These are phyloP conservation scores for Slavum lentiscoides DNA, from an alignment of 2,888 invertebrate species.

Conservation along the genomic window DNA sequence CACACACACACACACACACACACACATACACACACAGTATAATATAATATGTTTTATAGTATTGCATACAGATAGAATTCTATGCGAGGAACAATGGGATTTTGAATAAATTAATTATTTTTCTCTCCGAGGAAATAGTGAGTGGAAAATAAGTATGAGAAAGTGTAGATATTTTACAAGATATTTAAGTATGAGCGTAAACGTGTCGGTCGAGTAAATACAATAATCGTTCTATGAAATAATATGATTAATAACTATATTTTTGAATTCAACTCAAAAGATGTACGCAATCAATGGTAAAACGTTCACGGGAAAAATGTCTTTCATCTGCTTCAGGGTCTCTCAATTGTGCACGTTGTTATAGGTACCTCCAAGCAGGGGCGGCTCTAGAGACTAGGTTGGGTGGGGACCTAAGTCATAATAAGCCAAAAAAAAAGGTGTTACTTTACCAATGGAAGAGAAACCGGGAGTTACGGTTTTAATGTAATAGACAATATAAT, in stretches of 20 bases:
- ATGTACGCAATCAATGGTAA: too few relatives aligned
- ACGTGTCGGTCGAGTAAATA: neutral
- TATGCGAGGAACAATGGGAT: neutral
- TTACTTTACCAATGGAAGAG: too few relatives aligned
- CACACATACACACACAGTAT: neutral
- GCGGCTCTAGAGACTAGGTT: too few relatives aligned
- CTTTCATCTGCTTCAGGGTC: too few relatives aligned
- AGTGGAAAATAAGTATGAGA: neutral
- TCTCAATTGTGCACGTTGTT: too few relatives aligned
- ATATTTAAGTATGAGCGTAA: neutral
- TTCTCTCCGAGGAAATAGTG: neutral
- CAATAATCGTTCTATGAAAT: neutral
- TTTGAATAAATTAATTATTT: slow-evolving; percentile 4
- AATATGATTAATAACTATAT: neutral
- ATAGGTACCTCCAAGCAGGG: too few relatives aligned
- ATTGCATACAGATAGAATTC: neutral
- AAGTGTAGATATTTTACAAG: neutral
- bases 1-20: neutral
- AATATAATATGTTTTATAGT: neutral
- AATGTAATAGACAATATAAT: too few relatives aligned
- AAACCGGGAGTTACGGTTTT: too few relatives aligned
- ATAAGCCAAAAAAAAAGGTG: too few relatives aligned
- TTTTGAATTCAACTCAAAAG: too few relatives aligned
- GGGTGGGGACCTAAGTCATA: too few relatives aligned
- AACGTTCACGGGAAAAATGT: too few relatives aligned